Conservation (phyloP, 2,797 vertebrate genomes). For the Decapterus maruadsi region DNA sequence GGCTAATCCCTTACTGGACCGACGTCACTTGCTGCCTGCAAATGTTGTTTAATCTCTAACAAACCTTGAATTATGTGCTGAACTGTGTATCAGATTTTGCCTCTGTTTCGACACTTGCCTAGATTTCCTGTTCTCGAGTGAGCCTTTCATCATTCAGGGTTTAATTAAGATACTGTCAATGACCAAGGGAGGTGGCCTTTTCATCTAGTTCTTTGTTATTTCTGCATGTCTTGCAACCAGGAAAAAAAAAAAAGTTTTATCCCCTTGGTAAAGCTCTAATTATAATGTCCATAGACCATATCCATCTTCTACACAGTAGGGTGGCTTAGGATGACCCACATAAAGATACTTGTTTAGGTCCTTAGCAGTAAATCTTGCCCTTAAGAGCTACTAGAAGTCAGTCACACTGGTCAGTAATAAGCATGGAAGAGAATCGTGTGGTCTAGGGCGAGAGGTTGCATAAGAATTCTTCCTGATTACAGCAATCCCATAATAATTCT, state of each 20-base stretch:
- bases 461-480: background rate
- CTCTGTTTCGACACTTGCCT: background rate
- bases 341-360: background rate
- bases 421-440: background rate
- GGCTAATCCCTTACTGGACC: background rate
- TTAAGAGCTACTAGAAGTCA: background rate
- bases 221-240: background rate
- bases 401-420: background rate
- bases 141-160: background rate
- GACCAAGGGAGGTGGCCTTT: background rate
- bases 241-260: background rate
- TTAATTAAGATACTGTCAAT: background rate
- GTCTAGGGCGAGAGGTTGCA: background rate
- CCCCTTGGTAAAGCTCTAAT: background rate
- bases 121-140: background rate
- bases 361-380: background rate
- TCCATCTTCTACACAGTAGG: background rate
- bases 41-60: background rate
- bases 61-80: background rate
- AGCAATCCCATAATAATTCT: background rate
- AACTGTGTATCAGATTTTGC: background rate
- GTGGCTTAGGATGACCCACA: background rate
- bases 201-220: background rate
- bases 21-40: background rate
- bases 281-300: background rate